Percentiles rank a stretch among this genome's conserved stretches.
These are phyloP conservation scores for Thamnophis sirtalis DNA, from an alignment of 2,113 vertebrate genomes.

Conservation along the genomic window DNA sequence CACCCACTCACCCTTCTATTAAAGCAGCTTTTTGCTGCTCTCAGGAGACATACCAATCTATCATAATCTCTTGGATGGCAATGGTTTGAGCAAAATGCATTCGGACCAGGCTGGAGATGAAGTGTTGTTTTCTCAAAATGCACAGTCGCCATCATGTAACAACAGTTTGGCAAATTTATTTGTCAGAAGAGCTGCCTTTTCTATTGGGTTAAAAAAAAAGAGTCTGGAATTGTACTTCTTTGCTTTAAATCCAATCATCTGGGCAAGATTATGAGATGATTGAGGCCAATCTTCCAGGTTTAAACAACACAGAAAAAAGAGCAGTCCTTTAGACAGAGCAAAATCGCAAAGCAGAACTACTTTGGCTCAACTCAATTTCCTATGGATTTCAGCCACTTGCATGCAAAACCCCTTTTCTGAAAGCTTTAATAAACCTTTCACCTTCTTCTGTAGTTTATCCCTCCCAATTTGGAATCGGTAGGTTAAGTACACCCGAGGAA, in stretches of 20 bases:
- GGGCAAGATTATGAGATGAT: not conserved
- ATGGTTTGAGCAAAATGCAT: rapidly evolving
- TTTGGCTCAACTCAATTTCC: not conserved
- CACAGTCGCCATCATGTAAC: not conserved
- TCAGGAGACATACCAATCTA: not conserved
- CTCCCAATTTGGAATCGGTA: not conserved
- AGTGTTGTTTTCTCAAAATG: not conserved
- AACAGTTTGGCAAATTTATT: not conserved
- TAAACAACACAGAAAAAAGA: not conserved
- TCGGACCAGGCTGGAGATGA: not conserved
- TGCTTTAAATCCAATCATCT: no score
- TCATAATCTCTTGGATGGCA: not conserved
- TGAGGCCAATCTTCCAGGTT: not conserved
- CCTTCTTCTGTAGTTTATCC: not conserved
- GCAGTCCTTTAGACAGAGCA: not conserved
- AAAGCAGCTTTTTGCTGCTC: rapidly evolving
- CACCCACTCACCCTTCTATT: not conserved
- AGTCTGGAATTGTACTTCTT: not conserved
- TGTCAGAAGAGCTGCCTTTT: not conserved
- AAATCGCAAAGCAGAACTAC: not conserved
- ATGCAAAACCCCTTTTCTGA: not conserved
- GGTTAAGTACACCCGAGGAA: not conserved
- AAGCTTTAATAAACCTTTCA: not conserved
- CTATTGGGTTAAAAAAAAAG: not conserved
- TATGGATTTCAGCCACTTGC: not conserved